Percentiles rank a stretch among this genome's conserved stretches.
phyloP scores from a whole-genome alignment of 2,888 invertebrate species.

The Ectemnius continuus region DNA sequence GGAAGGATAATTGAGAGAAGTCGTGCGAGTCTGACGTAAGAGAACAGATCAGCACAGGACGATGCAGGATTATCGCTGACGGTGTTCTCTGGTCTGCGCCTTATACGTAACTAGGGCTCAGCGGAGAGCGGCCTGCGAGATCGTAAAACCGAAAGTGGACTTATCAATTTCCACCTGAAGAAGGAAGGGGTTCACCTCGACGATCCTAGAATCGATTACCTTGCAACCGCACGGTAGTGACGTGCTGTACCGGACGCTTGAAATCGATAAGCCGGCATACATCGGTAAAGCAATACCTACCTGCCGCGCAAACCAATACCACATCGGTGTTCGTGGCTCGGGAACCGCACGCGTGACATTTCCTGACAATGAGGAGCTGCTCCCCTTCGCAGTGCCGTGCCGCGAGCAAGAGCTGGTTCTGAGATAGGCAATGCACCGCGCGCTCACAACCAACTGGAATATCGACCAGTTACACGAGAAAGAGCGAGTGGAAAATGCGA shows the following conservation, averaged over 20 bases:
- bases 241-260: conserved; percentile 42
- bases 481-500: conserved; percentile 23
- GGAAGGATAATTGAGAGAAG: conserved; percentile 37
- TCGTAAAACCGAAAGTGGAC: conserved; percentile 54
- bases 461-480: background rate
- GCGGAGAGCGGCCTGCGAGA: background rate
- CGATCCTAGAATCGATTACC: conserved; percentile 24
- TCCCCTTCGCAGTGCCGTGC: conserved; percentile 21
- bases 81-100: conserved; percentile 15
- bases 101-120: conserved; percentile 29
- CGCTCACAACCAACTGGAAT: conserved; percentile 13
- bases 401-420: conserved; percentile 16
- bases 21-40: conserved; percentile 27
- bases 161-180: conserved; percentile 32
- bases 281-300: conserved; percentile 46
- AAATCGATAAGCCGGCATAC: conserved; percentile 47
- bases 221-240: conserved; percentile 28
- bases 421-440: background rate
- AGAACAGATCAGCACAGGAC: conserved; percentile 6
- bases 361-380: conserved; percentile 38
- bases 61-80: conserved; percentile 18
- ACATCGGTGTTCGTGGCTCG: conserved; percentile 1
- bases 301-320: conserved; percentile 43
- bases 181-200: conserved; percentile 22
- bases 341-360: conserved; percentile 42